A percentile compares a stretch with the other conserved stretches of the same genome.
phyloP scores from a whole-genome alignment of 2,113 vertebrate genomes.

The Myotis brandtii region DNA sequence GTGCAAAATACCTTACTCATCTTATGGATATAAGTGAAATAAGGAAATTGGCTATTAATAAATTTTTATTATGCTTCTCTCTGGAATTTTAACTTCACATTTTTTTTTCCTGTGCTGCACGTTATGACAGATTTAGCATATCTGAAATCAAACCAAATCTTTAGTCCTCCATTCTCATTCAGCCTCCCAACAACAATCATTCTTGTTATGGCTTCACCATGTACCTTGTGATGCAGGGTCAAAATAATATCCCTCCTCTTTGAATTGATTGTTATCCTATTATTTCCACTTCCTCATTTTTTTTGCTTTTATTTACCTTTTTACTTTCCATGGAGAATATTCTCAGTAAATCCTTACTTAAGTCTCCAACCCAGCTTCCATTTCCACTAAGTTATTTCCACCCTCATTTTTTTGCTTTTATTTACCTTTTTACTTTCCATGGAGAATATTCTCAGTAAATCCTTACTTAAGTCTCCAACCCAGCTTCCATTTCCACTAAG shows the following conservation, averaged over 20 bases:
- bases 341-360: background rate
- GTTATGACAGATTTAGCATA: background rate
- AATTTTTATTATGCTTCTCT: background rate
- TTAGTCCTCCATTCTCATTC: background rate
- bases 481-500: background rate
- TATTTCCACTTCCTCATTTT: background rate
- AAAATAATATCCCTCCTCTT: background rate
- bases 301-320: background rate
- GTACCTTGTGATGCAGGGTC: background rate
- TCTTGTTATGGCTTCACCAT: background rate
- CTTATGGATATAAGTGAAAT: background rate
- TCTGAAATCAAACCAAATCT: background rate
- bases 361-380: background rate
- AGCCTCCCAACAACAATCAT: background rate
- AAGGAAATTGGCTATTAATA: background rate
- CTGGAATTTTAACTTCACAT: background rate
- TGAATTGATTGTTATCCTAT: background rate
- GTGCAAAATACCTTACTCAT: background rate
- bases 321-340: background rate
- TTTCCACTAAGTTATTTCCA: too few species aligned
- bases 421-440: background rate
- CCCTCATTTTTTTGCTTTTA: background rate
- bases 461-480: background rate
- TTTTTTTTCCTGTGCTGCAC: background rate
- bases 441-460: background rate